A percentile compares a stretch with the other conserved stretches of the same genome.
Conservation (phyloP, 37 sponge, comb jelly and placozoan species). For the Beroe ovata region DNA sequence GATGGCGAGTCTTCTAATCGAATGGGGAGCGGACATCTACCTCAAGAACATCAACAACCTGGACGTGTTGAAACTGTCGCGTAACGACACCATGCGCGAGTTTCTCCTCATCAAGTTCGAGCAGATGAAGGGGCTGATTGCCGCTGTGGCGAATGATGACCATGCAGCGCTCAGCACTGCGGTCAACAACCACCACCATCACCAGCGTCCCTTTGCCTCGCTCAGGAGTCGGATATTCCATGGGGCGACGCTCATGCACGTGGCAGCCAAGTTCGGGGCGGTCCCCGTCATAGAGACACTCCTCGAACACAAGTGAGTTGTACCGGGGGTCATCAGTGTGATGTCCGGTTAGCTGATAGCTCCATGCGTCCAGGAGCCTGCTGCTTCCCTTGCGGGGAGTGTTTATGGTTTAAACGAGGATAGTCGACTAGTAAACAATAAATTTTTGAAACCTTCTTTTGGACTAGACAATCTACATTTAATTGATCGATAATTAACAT, state of each 20-base stretch:
- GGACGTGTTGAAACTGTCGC: slow-evolving; percentile 74
- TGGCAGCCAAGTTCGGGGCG: slow-evolving; percentile 70
- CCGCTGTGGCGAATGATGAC: slow-evolving; percentile 55
- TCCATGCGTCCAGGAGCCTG: too few relatives aligned
- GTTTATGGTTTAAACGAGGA: too few relatives aligned
- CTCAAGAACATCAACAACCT: slow-evolving; percentile 78
- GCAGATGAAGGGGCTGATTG: slow-evolving; percentile 32
- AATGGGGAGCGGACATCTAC: slow-evolving; percentile 83
- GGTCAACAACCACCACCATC: slow-evolving; percentile 67
- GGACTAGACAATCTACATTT: too few relatives aligned
- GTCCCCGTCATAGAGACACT: slow-evolving; percentile 67
- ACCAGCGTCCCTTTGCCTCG: slow-evolving; percentile 70
- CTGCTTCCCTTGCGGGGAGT: too few relatives aligned
- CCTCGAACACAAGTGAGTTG: slow-evolving; percentile 35
- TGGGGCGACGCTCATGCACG: slow-evolving; percentile 74
- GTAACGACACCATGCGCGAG: slow-evolving; percentile 72
- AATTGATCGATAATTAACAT: too few relatives aligned
- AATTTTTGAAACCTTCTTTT: too few relatives aligned
- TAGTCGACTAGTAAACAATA: too few relatives aligned
- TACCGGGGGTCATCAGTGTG: too few relatives aligned
- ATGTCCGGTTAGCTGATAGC: too few relatives aligned
- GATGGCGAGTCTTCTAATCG: slow-evolving; percentile 71
- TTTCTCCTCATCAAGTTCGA: slow-evolving; percentile 67
- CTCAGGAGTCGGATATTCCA: slow-evolving; percentile 72
- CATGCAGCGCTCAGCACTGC: slow-evolving; percentile 19